Evolutionary conservation across 2,888 invertebrate species (phyloP).

Genomic region (Melieria picta): DNA sequence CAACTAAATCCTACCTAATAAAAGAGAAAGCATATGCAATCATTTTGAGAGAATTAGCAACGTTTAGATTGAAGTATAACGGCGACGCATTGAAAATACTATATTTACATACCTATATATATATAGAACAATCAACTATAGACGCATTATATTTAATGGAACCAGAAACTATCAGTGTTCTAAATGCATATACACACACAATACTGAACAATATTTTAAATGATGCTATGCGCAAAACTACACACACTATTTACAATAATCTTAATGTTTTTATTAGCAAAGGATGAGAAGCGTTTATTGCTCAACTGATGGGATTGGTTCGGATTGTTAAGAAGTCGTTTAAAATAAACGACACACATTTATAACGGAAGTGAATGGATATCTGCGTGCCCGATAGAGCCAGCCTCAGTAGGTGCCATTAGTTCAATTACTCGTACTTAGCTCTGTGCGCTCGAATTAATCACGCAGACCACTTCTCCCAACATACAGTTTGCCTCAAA

Average conservation of each 20-base stretch:
- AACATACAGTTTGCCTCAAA: too few species aligned
- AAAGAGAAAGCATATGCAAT: conserved; percentile 39
- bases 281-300: too few species aligned
- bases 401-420: too few species aligned
- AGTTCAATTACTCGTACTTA: too few species aligned
- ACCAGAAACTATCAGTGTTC: background rate
- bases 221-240: too few species aligned
- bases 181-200: background rate
- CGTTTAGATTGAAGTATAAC: background rate
- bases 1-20: conserved; percentile 37
- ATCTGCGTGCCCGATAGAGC: too few species aligned
- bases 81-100: background rate
- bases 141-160: background rate
- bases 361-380: too few species aligned
- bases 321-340: too few species aligned
- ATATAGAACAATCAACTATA: background rate
- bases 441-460: too few species aligned
- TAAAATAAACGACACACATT: too few species aligned
- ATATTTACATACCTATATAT: background rate
- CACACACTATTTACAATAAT: conserved; percentile 14
- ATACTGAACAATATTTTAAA: background rate
- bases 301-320: too few species aligned
- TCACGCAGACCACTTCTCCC: too few species aligned
- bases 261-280: conserved; percentile 15
- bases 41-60: conserved; percentile 32